Base-by-base conservation (phyloP, 2,113 vertebrate species). In the Heterotilapia buettikoferi region DNA sequence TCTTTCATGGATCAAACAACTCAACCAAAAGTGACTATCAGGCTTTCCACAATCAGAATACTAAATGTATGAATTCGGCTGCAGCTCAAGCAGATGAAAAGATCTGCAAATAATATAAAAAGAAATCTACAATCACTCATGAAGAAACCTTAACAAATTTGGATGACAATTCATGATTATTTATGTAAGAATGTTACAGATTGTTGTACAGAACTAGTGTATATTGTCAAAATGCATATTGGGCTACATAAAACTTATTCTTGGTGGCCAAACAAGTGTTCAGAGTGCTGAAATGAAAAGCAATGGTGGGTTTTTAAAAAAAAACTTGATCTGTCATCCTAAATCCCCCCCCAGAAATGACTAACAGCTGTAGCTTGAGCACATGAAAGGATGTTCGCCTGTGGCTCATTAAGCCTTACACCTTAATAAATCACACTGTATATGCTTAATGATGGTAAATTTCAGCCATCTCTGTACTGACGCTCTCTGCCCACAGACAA, bases 1-100 rank as follows among this genome's bases (percentile, higher is more conserved):
- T 84, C 85, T 88, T 82, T 78, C 43, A 86, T 88, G 54, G 73
- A 86, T 88, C 80, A 90, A 88, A 85, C 26, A 52, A 47, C 68
- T 80, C 24, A 2, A 50, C 19, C 71, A 26, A 6, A 87, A 87
- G 26, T 66, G 9, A 81, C 56, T 36, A 59, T 43, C 71, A 50
- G 24, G 40, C 33, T 47, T 40, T 31, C 13, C 36, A 54, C 84
- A 52, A 26, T 83, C 71, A 1, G 85, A 91, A 89, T 87, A 73
- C 26, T 31, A 50, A 87, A 89, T 38, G 3, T n/a, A 19, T 43
- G 54, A 52, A 31, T 31, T 40, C 2, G 26, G 6, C 26, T 29
- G 18, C 53, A 13, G 8, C 4, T 86, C 33, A 80, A 9, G 14
- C 43, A 5, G 12, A 53, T 50, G 9, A 11, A 66, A 33, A 50